phyloP scores from a whole-genome alignment of 2,113 vertebrate species.

The Coptodon bakossiorum region DNA sequence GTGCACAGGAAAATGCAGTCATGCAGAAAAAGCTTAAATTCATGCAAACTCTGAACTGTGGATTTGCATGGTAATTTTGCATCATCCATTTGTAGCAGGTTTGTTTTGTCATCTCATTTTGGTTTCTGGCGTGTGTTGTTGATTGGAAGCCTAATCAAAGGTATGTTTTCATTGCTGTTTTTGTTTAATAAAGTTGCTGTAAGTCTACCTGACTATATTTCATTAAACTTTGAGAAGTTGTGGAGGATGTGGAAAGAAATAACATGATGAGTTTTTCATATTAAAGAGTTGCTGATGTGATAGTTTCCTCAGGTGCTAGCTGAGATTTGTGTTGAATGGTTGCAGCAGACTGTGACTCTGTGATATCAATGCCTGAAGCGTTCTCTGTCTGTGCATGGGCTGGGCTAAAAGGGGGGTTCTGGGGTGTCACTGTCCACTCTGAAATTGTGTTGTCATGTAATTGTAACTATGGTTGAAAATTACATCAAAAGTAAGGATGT shows the following conservation, averaged over 20 bases:
- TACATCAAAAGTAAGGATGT: accelerated
- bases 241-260: background rate
- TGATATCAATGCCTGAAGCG: background rate
- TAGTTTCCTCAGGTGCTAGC: background rate
- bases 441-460: background rate
- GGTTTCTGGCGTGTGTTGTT: background rate
- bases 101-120: background rate
- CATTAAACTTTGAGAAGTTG: background rate
- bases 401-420: background rate
- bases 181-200: background rate
- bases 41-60: background rate
- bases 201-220: accelerated
- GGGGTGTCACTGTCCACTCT: background rate
- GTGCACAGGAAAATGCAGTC: background rate
- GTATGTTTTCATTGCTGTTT: background rate
- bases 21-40: background rate
- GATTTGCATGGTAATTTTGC: background rate
- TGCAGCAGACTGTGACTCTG: background rate
- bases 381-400: background rate
- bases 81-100: background rate
- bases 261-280: background rate
- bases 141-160: background rate
- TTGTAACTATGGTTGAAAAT: background rate
- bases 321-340: background rate
- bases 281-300: background rate